phyloP scores from a whole-genome alignment of 1,140 invertebrate genomes.

The Atta cephalotes region DNA sequence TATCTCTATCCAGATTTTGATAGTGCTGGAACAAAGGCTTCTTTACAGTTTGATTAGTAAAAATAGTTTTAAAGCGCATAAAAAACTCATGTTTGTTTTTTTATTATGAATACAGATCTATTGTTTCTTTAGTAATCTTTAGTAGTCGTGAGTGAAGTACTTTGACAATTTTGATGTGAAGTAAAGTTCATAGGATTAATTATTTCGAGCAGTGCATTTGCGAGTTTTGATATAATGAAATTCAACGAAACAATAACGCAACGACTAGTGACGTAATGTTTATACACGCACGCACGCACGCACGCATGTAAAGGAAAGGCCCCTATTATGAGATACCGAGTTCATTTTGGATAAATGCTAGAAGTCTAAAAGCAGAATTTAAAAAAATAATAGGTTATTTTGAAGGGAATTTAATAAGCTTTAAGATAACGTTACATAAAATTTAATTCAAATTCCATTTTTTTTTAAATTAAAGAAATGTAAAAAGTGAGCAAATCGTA shows the following conservation, averaged over 20 bases:
- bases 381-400: too few species aligned
- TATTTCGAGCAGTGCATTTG: background rate
- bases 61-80: background rate
- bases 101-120: background rate
- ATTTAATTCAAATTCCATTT: too few species aligned
- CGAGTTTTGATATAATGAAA: background rate
- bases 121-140: background rate
- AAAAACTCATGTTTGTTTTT: slow-evolving; percentile 8
- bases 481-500: too few species aligned
- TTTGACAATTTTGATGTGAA: background rate
- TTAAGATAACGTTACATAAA: too few species aligned
- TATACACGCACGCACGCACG: background rate
- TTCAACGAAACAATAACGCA: slow-evolving; percentile 1
- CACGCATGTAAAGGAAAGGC: too few species aligned
- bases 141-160: background rate
- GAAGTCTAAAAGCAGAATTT: too few species aligned
- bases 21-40: slow-evolving; percentile 29
- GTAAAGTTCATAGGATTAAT: slow-evolving; percentile 1
- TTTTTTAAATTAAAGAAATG: too few species aligned
- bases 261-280: background rate
- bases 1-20: slow-evolving; percentile 35
- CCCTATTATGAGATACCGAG: too few species aligned
- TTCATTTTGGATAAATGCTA: too few species aligned
- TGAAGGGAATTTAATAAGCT: too few species aligned
- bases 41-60: background rate